Evolutionary conservation across 2,113 vertebrate species (phyloP).

Genomic region (Corythornis madagascariensis): DNA sequence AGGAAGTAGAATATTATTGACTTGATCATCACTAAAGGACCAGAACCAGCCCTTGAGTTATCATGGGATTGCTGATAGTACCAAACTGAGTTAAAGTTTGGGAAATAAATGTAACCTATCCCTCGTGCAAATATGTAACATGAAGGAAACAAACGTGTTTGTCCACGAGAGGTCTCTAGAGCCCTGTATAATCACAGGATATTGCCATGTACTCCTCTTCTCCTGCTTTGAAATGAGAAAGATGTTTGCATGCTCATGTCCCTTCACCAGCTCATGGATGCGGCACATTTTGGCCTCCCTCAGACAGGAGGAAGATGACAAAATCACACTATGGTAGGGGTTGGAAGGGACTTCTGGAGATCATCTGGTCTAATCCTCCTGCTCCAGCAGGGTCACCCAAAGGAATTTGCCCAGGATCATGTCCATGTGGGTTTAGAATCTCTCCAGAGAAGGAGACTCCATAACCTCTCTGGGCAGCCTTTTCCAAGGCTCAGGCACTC

Average conservation of each 20-base stretch:
- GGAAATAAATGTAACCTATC: neutral
- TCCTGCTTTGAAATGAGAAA: neutral
- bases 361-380: neutral
- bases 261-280: accelerated
- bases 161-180: conserved; percentile 72
- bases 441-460: neutral
- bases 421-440: neutral
- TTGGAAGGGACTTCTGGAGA: neutral
- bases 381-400: neutral
- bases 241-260: neutral
- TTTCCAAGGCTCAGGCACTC: too few relatives aligned
- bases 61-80: accelerated
- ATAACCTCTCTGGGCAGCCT: neutral
- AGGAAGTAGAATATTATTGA: neutral
- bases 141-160: neutral
- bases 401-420: neutral
- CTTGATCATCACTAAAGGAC: neutral
- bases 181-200: conserved; percentile 4
- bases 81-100: neutral
- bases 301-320: neutral
- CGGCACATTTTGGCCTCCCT: neutral
- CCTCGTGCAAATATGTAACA: accelerated
- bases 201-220: neutral
- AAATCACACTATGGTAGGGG: neutral
- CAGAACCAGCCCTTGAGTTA: neutral